Base-by-base conservation (phyloP, 2,113 vertebrate genomes). In the Tinamus guttatus region DNA sequence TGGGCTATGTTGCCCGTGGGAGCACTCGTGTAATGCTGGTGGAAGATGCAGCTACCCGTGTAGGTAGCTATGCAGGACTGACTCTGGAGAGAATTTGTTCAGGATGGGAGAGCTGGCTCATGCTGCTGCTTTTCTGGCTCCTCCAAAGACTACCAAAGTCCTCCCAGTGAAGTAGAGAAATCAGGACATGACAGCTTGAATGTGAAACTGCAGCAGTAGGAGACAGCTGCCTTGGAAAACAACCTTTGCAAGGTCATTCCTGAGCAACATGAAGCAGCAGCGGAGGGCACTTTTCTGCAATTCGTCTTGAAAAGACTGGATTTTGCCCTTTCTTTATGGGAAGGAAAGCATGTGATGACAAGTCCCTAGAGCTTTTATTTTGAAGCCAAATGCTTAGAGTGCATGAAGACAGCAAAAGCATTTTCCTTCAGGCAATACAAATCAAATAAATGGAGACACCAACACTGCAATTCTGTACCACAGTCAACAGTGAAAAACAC, bases 381-480 rank as follows among this genome's bases (percentile, higher is more conserved):
- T 95, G 94, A 95, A 95, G 93, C 79, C 85, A 93, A 95, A 94
- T 93, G 80, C 91, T 96, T 91, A 52, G 85, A 96, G 85, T 88
- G 85, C 94, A 91, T 40, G 89, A 91, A 95, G 90, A 90, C 94
- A 90, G 87, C 89, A 85, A 89, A 95, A 93, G 85, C 87, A 74
- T 95, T 95, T 96, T 95, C 89, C 93, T 97, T 83, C 56, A 83
- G 91, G 96, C 45, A 0, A 85, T 87, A 96, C 93, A 96, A 95
- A 94, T 96, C 93, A 91, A 95, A 87, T 94, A 89, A 89, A 93
- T 87, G 79, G 85, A 93, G 96, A 90, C 85, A 83, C 64, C 12
- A 9, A 9, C 34, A 6, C 70, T 65, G 87, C 71, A 63, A 10
- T 77, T 94, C 89, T 32, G 67, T 7, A 68, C 63, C 67, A 43